Conservation (phyloP, 2,797 vertebrate genomes). For the Triplophysa yarkandensis region DNA sequence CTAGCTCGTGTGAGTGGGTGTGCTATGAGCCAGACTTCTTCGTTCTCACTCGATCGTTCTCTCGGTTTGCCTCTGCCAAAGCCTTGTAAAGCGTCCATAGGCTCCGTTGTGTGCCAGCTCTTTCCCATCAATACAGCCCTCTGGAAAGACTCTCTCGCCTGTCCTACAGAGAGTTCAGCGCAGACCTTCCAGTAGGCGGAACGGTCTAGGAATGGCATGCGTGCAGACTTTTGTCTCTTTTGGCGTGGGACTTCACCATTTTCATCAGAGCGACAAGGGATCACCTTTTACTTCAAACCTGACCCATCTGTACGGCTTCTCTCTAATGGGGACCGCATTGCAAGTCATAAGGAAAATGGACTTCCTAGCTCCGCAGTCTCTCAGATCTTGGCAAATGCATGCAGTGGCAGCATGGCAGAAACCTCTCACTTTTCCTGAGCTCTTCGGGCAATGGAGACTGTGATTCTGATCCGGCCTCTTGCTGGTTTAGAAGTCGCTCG, state of each 20-base stretch:
- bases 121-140: constrained; percentile 77
- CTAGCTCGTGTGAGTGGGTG: constrained; percentile 46
- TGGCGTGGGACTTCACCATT: constrained; percentile 24
- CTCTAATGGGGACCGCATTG: constrained; percentile 40
- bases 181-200: constrained; percentile 31
- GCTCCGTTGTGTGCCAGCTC: constrained; percentile 63
- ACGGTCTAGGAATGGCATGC: constrained; percentile 26
- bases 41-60: constrained; percentile 55
- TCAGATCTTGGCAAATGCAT: constrained; percentile 22
- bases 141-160: constrained; percentile 59
- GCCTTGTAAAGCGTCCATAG: constrained; percentile 69
- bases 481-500: constrained; percentile 46
- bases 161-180: constrained; percentile 22
- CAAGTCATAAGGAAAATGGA: constrained; percentile 47
- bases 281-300: constrained; percentile 47
- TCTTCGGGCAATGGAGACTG: constrained; percentile 52
- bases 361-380: constrained; percentile 29
- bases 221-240: not conserved
- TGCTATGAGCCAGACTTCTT: constrained; percentile 46
- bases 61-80: constrained; percentile 60
- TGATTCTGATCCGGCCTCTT: constrained; percentile 36
- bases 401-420: constrained; percentile 55
- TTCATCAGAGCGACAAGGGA: constrained; percentile 15
- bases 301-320: constrained; percentile 32
- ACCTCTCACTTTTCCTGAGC: constrained; percentile 57